Evolutionary conservation across 1,140 invertebrate species (phyloP), one percentile per base, ranked within the genome.

Genomic region (Mycetomoellerius zeteki): DNA sequence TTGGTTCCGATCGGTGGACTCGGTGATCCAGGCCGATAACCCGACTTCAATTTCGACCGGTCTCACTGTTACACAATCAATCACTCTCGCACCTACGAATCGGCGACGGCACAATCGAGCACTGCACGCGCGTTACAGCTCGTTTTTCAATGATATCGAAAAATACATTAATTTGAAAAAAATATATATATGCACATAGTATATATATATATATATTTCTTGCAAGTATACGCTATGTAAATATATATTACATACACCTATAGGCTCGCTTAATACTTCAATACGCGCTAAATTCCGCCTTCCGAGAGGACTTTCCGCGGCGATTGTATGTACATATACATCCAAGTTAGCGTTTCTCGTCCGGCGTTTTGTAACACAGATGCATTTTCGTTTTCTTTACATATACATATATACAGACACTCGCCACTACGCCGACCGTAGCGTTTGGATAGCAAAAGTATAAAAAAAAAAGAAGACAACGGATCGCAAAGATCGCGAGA

Each of bases 161-260:
- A 94, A 94, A 94, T 94, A 94, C 93, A 93, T 93, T 91, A 86
- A 93, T 93, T 90, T 93, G 88, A 91, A 91, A 90, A 91, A 88
- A 71, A 56, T 88, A 77, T 89, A 54, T 80, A 50, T 87, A 50
- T 92, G 75, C 37, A 21, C 71, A 24, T 80, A 37, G 58, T 69
- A 69, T 50, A 50, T 43, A 43, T 43, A 16, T 50, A 50, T 16
- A 60, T 47, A 33, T 86, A 77, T 86, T 75, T 86, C 75, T 85
- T 84, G 84, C 88, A 85, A 80, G 86, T 86, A 81, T 73, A 84
- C 64, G 58, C 56, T 86, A 85, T 90, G 54, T 91, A 88, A 88
- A 81, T 88, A 90, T 89, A 85, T 88, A 87, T 87, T 88, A 86
- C 84, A 81, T 87, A 91, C 86, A 86, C 85, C 67, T 89, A 89